These are phyloP conservation scores for Leptinotarsa texana DNA, from an alignment of 1,140 invertebrate species.

Conservation along the genomic window DNA sequence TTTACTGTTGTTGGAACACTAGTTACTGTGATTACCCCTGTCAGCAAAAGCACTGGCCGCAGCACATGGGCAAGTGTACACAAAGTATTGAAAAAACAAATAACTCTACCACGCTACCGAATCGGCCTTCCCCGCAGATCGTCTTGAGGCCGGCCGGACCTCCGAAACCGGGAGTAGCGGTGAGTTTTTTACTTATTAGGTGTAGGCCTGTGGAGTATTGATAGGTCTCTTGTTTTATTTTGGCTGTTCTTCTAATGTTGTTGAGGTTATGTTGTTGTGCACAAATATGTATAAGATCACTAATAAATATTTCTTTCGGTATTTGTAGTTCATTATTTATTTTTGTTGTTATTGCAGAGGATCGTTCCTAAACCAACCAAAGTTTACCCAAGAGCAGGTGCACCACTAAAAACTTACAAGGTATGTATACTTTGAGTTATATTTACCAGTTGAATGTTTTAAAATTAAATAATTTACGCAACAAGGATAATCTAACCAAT, in stretches of 20 bases:
- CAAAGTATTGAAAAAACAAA: conserved; percentile 41
- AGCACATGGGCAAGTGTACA: conserved; percentile 59
- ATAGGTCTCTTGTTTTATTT: background rate
- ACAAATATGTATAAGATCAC: conserved; percentile 14
- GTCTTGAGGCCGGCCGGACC: conserved; percentile 37
- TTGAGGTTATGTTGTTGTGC: conserved; percentile 18
- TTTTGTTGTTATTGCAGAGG: conserved; percentile 34
- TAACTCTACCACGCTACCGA: conserved; percentile 21
- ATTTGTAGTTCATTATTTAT: conserved; percentile 17
- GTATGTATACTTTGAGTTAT: conserved; percentile 14
- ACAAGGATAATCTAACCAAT: no score
- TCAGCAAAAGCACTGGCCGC: conserved; percentile 72
- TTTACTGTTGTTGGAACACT: conserved; percentile 95
- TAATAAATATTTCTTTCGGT: conserved; percentile 21
- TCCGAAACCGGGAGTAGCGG: conserved; percentile 38
- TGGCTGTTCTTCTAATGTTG: background rate
- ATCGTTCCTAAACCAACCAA: conserved; percentile 46
- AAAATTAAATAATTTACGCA: no score
- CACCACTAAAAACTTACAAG: conserved; percentile 32
- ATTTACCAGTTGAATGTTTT: no score
- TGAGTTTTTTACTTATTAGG: conserved; percentile 42
- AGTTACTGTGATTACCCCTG: conserved; percentile 89
- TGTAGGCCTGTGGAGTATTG: conserved; percentile 18
- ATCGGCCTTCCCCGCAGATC: conserved; percentile 30
- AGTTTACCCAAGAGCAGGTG: conserved; percentile 36